These are phyloP conservation scores for Albula goreensis DNA, from an alignment of 2,113 vertebrate species.

Conservation along the genomic window DNA sequence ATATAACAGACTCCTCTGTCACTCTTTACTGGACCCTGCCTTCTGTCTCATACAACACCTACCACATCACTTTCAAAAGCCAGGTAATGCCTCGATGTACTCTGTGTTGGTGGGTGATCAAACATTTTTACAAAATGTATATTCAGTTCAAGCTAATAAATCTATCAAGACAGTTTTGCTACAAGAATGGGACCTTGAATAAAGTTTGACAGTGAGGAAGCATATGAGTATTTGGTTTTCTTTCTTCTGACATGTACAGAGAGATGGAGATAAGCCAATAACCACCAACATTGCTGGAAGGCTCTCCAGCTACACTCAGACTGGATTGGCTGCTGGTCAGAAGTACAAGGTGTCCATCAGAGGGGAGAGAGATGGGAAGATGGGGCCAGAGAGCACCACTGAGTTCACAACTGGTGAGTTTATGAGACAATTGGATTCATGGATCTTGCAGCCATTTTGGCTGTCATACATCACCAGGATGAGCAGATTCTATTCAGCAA, in stretches of 20 bases:
- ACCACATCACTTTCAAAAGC: too few relatives aligned
- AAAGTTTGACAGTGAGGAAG: too few relatives aligned
- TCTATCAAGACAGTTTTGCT: too few relatives aligned
- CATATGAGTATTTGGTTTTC: neutral
- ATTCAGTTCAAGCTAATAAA: slow-evolving; percentile 39
- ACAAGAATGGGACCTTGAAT: too few relatives aligned
- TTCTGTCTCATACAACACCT: neutral
- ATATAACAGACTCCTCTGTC: neutral
- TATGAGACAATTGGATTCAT: too few relatives aligned
- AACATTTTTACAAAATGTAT: too few relatives aligned
- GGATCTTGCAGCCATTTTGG: too few relatives aligned
- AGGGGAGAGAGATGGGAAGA: slow-evolving; percentile 55
- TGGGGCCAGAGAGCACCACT: slow-evolving; percentile 50
- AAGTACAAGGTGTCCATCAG: slow-evolving; percentile 61
- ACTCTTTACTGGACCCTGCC: neutral
- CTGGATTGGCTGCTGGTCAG: slow-evolving; percentile 69
- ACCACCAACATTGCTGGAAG: slow-evolving; percentile 37
- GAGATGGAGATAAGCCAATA: slow-evolving; percentile 33
- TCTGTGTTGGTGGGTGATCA: neutral
- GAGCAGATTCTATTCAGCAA: neutral
- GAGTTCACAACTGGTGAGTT: slow-evolving; percentile 57
- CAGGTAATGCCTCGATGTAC: too few relatives aligned
- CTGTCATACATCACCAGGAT: neutral
- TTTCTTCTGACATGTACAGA: slow-evolving; percentile 37
- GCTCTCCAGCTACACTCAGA: slow-evolving; percentile 61